Base-by-base conservation (phyloP, 2,113 vertebrate genomes). In the Nannobrachium achirus region DNA sequence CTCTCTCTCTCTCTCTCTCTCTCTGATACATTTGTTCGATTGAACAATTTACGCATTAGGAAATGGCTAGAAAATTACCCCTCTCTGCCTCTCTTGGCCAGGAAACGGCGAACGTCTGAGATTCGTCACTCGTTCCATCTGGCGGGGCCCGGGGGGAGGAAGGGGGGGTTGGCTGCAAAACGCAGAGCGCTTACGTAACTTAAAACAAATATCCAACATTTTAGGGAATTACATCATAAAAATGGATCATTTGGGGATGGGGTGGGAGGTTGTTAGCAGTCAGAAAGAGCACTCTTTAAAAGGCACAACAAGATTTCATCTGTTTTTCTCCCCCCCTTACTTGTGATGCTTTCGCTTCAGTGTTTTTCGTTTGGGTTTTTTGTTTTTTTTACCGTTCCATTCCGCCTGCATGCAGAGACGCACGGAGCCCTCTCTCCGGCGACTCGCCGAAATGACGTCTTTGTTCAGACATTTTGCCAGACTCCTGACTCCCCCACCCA, bases 101-200 rank as follows among this genome's bases (percentile, higher is more conserved):
- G 75, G 78, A 81, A 88, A 86, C 76, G 41, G 45, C 67, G 59
- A 76, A 76, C 60, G 68, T 82, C 79, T 80, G 79, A 85, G 81
- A 79, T 69, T 82, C 68, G 73, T 90, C 89, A 89, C 84, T 87
- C 73, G 74, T 86, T 89, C 86, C 84, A 84, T 87, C 78, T 87
- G 86, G 85, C 79, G 66, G 76, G 50, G 38, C 45, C 65, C 50
- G 66, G 77, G 56, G 71, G 83, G 80, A 75, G 67, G 75, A 77
- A 81, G 77, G 76, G 83, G 62, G 57, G 72, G 73, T 57, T 9
- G 55, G 25, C 25, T 25, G 25, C 25, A 25, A 25, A n/a, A 25
- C 4, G 25, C 25, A 25, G 25, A 55, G 60, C 15, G 66, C 83
- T 87, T 88, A 81, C 81, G 83, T 86, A 87, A 90, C 87, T n/a